A percentile compares a stretch with the other conserved stretches of the same genome.
These are phyloP conservation scores for Pseudococcus viburni DNA, from an alignment of 2,888 invertebrate genomes.

Conservation along the genomic window DNA sequence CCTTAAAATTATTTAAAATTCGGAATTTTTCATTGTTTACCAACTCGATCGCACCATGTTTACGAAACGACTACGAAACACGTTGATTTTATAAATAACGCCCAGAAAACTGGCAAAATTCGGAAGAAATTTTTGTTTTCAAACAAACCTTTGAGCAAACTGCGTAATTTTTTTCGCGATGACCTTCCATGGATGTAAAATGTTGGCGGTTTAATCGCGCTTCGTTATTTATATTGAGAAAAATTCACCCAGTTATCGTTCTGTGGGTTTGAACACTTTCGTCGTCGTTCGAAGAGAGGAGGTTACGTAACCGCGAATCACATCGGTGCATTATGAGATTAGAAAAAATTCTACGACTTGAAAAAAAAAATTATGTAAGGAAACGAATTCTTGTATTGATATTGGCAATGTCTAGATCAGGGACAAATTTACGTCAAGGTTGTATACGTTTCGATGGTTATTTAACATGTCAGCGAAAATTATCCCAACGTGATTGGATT, in stretches of 20 bases:
- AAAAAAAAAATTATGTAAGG: conserved; percentile 28
- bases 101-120: conserved; percentile 33
- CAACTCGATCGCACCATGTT: conserved; percentile 12
- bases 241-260: neutral
- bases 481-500: neutral
- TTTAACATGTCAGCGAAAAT: neutral
- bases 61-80: conserved; percentile 28
- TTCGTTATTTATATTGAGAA: neutral
- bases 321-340: neutral
- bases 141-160: conserved; percentile 41
- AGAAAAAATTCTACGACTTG: neutral
- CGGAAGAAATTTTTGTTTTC: conserved; percentile 9
- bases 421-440: conserved; percentile 37
- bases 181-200: conserved; percentile 17
- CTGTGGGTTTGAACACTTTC: neutral
- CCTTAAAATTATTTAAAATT: conserved; percentile 1
- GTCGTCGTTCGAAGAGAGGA: neutral
- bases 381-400: neutral
- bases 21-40: conserved; percentile 19
- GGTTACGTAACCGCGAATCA: neutral
- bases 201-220: conserved; percentile 7
- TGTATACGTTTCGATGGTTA: neutral
- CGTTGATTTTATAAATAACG: conserved; percentile 47
- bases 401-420: conserved; percentile 47
- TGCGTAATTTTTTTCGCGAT: conserved; percentile 39